Evolutionary conservation across 2,797 vertebrate genomes (phyloP).

Genomic region (Peromyscus melanophrys): DNA sequence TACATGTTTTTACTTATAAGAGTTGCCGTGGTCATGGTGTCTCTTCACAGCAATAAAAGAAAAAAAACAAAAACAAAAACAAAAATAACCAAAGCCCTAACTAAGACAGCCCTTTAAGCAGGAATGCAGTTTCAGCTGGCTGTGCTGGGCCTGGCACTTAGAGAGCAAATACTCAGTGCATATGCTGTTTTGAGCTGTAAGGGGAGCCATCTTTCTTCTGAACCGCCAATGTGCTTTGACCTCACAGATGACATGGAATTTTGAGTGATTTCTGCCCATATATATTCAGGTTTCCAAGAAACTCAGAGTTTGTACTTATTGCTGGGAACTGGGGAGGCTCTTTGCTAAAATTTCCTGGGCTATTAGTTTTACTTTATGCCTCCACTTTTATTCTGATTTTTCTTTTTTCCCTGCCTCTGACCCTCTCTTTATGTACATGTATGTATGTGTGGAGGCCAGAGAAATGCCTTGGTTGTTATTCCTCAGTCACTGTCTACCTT

Average conservation of each 20-base stretch:
- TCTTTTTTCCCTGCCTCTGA: too few relatives aligned
- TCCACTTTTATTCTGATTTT: neutral
- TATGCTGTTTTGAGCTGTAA: neutral
- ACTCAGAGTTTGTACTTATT: neutral
- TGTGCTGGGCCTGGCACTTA: too few relatives aligned
- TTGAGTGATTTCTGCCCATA: conserved; percentile 9
- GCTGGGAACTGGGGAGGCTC: neutral
- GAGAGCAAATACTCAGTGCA: neutral
- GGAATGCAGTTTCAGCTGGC: neutral
- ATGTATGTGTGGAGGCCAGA: neutral
- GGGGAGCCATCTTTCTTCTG: neutral
- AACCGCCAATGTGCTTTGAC: neutral
- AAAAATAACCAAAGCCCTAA: neutral
- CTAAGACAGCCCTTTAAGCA: neutral
- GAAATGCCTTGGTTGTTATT: neutral
- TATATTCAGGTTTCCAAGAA: conserved; percentile 12
- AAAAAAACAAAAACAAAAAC: too few relatives aligned
- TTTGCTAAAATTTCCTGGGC: neutral
- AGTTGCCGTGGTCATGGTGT: neutral
- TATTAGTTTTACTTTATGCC: neutral
- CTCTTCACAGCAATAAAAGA: neutral
- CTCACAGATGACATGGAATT: neutral
- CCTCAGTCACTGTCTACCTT: neutral
- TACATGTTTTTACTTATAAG: neutral
- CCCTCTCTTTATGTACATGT: neutral